Conservation (phyloP, 2,797 vertebrate genomes). For the Yasuhikotakia modesta region DNA sequence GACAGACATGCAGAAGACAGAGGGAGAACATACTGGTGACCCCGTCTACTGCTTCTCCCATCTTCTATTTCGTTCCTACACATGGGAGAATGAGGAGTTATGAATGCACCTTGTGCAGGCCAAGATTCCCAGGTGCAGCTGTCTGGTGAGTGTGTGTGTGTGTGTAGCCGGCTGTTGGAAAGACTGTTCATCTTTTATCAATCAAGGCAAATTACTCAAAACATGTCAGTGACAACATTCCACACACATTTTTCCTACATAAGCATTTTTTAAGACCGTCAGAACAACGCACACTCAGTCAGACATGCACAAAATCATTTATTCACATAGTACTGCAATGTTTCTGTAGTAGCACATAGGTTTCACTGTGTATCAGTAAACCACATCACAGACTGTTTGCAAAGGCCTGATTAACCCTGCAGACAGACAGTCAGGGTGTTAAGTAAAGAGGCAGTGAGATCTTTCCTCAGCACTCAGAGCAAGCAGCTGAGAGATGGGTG, state of each 20-base stretch:
- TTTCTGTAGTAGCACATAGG: slow-evolving; percentile 29
- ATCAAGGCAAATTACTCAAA: slow-evolving; percentile 80
- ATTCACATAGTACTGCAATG: not conserved
- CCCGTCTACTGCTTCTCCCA: slow-evolving; percentile 58
- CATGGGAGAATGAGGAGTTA: slow-evolving; percentile 64
- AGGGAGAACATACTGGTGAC: slow-evolving; percentile 45
- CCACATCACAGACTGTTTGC: slow-evolving; percentile 67
- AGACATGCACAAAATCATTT: slow-evolving; percentile 11
- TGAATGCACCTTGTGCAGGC: slow-evolving; percentile 70
- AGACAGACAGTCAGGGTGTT: slow-evolving; percentile 29
- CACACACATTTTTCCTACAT: slow-evolving; percentile 63
- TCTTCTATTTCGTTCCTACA: slow-evolving; percentile 54
- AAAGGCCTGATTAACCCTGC: slow-evolving; percentile 67
- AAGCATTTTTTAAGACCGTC: slow-evolving; percentile 25
- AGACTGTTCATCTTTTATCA: slow-evolving; percentile 79
- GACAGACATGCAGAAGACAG: not conserved
- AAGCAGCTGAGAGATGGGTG: slow-evolving; percentile 64
- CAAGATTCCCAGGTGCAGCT: slow-evolving; percentile 83
- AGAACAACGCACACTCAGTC: not conserved
- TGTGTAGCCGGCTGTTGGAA: slow-evolving; percentile 41
- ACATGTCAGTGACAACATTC: slow-evolving; percentile 76
- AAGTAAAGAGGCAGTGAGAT: slow-evolving; percentile 17
- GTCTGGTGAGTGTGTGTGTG: too few species aligned
- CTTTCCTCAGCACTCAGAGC: slow-evolving; percentile 37
- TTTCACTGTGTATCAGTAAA: slow-evolving; percentile 50